A percentile compares a stretch with the other conserved stretches of the same genome.
These are phyloP conservation scores for Torymus aiolomorphi DNA, from an alignment of 2,888 invertebrate genomes.

Conservation along the genomic window DNA sequence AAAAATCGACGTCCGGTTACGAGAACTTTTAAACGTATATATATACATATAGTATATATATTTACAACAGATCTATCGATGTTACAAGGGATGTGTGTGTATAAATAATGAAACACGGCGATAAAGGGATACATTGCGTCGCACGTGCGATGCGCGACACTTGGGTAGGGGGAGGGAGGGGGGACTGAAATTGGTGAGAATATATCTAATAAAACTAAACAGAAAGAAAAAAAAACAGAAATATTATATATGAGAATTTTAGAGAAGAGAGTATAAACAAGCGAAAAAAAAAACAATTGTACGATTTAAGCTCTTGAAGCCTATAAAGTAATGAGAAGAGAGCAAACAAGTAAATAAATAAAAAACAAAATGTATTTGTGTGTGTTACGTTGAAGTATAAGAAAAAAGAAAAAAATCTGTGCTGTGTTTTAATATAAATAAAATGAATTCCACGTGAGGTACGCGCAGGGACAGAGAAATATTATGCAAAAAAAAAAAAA, in stretches of 20 bases:
- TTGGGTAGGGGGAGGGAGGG: no score
- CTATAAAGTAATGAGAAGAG: background rate
- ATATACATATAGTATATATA: slow-evolving; percentile 49
- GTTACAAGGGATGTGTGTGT: slow-evolving; percentile 44
- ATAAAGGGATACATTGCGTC: background rate
- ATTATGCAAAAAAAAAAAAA: no score
- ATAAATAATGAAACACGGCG: slow-evolving; percentile 1
- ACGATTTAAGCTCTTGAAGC: slow-evolving; percentile 50
- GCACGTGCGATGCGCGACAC: slow-evolving; percentile 14
- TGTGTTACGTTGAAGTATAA: slow-evolving; percentile 25
- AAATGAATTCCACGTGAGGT: background rate
- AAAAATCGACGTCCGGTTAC: slow-evolving; percentile 43
- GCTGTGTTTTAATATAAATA: slow-evolving; percentile 11
- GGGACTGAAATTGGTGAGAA: slow-evolving; percentile 2
- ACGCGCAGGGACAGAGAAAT: no score
- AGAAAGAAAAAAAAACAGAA: slow-evolving; percentile 7
- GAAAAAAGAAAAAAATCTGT: slow-evolving; percentile 5
- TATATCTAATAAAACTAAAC: slow-evolving; percentile 33
- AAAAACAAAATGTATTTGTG: slow-evolving; percentile 30
- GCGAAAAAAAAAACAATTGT: background rate
- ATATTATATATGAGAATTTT: slow-evolving; percentile 44
- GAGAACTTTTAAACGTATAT: slow-evolving; percentile 46
- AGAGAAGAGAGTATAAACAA: slow-evolving; percentile 45
- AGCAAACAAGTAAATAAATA: background rate
- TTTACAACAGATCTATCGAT: slow-evolving; percentile 54